These are phyloP conservation scores for Percopsis omiscomaycus DNA, from an alignment of 2,797 vertebrate species.

Conservation along the genomic window DNA sequence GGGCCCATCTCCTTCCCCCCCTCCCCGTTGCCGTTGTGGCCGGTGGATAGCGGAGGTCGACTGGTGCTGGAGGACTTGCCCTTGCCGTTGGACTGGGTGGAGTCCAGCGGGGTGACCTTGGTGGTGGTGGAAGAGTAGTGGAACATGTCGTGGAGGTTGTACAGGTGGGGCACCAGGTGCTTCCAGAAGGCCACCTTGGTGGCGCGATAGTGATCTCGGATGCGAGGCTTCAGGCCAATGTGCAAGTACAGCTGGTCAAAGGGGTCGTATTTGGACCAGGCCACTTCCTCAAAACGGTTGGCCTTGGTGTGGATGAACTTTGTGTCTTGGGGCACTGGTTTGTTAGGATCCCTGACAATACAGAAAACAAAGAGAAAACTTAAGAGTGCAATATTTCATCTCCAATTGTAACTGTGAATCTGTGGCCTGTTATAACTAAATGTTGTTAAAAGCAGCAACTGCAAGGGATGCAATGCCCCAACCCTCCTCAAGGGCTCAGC, in stretches of 20 bases:
- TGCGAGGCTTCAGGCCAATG: conserved; percentile 87
- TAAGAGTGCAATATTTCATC: background rate
- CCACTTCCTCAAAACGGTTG: conserved; percentile 88
- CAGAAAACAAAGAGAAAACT: conserved; percentile 2
- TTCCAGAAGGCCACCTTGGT: conserved; percentile 92
- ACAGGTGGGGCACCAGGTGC: conserved; percentile 88
- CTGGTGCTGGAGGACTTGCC: conserved; percentile 78
- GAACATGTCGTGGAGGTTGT: conserved; percentile 91
- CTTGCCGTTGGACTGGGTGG: conserved; percentile 82
- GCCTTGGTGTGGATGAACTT: conserved; percentile 92
- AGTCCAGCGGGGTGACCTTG: conserved; percentile 84
- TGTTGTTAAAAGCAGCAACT: too few species aligned
- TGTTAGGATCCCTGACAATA: conserved; percentile 83
- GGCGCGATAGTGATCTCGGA: conserved; percentile 88
- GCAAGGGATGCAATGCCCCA: conserved; percentile 48
- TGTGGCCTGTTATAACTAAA: background rate
- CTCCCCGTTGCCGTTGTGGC: conserved; percentile 81
- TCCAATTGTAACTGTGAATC: background rate
- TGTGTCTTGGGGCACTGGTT: conserved; percentile 88
- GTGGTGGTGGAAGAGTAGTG: conserved; percentile 90
- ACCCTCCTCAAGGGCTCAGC: conserved; percentile 60
- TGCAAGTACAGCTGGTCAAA: conserved; percentile 88
- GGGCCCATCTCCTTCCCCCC: conserved; percentile 78
- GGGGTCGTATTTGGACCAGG: conserved; percentile 90
- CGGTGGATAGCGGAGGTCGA: conserved; percentile 80